Evolutionary conservation across 2,888 invertebrate species (phyloP).

Genomic region (Chouioia cunea): DNA sequence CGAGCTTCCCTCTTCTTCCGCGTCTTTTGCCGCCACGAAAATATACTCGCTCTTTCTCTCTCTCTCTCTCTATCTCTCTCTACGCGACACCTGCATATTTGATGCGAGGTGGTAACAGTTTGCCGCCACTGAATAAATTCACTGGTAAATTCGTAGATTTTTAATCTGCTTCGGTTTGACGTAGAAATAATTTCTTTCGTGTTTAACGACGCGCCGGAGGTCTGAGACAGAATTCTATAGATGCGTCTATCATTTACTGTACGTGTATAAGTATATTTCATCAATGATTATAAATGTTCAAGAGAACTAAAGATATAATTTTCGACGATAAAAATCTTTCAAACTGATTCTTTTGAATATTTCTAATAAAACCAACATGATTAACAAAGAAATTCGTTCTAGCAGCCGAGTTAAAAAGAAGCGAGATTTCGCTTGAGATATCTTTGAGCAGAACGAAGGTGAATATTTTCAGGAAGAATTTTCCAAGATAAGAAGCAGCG

Average conservation of each 20-base stretch:
- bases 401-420: not conserved
- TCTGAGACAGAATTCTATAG: too few relatives aligned
- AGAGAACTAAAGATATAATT: too few relatives aligned
- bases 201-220: not conserved
- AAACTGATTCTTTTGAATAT: conserved; percentile 3
- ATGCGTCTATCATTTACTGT: too few relatives aligned
- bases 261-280: too few relatives aligned
- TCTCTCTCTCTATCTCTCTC: conserved; percentile 46
- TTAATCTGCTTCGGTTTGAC: conserved; percentile 54
- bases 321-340: too few relatives aligned
- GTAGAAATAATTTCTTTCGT: conserved; percentile 55
- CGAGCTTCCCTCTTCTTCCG: conserved; percentile 51
- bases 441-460: conserved; percentile 17
- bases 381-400: conserved; percentile 31
- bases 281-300: too few relatives aligned
- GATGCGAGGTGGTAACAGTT: conserved; percentile 62
- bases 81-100: conserved; percentile 66
- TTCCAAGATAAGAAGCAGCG: conserved; percentile 44
- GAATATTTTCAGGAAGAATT: conserved; percentile 45
- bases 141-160: conserved; percentile 59
- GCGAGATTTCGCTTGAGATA: conserved; percentile 21
- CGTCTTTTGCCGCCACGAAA: conserved; percentile 37
- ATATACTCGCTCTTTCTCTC: conserved; percentile 27
- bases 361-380: conserved; percentile 33
- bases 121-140: conserved; percentile 62